Conservation (phyloP, 2,113 vertebrate genomes). For the Aspidoscelis tigris region DNA sequence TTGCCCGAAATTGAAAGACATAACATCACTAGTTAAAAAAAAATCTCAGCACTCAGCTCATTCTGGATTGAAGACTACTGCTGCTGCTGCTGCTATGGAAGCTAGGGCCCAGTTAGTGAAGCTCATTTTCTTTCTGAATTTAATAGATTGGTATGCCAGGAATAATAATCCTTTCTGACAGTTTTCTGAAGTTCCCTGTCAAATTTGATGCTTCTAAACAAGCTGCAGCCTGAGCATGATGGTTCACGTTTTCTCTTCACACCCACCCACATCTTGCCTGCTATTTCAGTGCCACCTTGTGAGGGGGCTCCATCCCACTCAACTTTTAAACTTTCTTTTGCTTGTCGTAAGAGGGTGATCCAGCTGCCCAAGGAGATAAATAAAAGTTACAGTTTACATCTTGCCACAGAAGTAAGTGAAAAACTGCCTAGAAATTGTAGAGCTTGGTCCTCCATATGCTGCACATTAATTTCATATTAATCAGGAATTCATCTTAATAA, state of each 20-base stretch:
- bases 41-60: neutral
- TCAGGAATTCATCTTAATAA: conserved; percentile 59
- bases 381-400: neutral
- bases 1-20: neutral
- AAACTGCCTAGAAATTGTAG: conserved; percentile 44
- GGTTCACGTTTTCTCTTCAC: neutral
- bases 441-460: conserved; percentile 41
- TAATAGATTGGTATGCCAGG: neutral
- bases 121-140: neutral
- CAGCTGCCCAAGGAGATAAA: conserved; percentile 13
- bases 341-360: conserved; percentile 23
- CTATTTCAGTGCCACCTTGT: conserved; percentile 23
- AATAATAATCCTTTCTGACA: neutral
- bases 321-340: neutral
- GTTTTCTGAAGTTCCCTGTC: neutral
- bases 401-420: conserved; percentile 19
- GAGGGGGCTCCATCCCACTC: neutral
- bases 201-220: neutral
- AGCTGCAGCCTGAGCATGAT: neutral
- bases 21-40: neutral
- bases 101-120: neutral
- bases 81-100: neutral
- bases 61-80: neutral
- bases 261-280: conserved; percentile 11
- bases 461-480: conserved; percentile 65